Conservation (phyloP, 2,888 invertebrate species). For the Tricholauxania praeusta region DNA sequence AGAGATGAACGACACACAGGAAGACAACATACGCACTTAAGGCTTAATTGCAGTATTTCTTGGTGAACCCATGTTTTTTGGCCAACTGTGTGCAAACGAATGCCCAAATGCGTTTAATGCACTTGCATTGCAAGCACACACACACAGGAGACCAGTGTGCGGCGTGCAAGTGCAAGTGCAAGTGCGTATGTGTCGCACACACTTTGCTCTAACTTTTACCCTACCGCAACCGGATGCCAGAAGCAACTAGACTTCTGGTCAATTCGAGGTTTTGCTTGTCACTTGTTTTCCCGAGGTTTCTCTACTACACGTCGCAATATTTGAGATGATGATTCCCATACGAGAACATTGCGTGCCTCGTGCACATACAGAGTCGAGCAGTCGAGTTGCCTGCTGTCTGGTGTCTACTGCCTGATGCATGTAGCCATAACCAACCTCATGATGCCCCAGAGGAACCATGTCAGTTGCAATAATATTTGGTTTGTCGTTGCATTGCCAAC, state of each 20-base stretch:
- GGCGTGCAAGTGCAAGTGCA: too few species aligned
- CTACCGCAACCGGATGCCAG: conserved; percentile 44
- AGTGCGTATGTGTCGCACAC: too few species aligned
- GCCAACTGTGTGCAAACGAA: conserved; percentile 24
- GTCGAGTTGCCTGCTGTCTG: neutral
- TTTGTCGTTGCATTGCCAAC: conserved; percentile 7
- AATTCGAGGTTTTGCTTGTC: conserved; percentile 66
- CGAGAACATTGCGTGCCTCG: too few species aligned
- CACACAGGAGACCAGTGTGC: neutral
- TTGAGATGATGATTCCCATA: too few species aligned
- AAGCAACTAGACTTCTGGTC: conserved; percentile 62
- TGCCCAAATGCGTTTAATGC: conserved; percentile 29
- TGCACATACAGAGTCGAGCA: neutral
- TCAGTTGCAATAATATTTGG: conserved; percentile 44
- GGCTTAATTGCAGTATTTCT: conserved; percentile 35
- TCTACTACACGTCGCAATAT: too few species aligned
- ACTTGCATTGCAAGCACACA: conserved; percentile 1
- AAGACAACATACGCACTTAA: conserved; percentile 17
- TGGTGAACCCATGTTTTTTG: conserved; percentile 32
- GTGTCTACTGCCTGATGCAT: conserved; percentile 24
- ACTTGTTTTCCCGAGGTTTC: conserved; percentile 48
- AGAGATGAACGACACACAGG: conserved; percentile 11
- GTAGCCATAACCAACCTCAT: conserved; percentile 14
- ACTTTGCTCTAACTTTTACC: too few species aligned
- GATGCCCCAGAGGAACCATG: conserved; percentile 39